These are phyloP conservation scores for Minunthozetes semirufus DNA, from an alignment of 2,888 invertebrate species.

Conservation along the genomic window DNA sequence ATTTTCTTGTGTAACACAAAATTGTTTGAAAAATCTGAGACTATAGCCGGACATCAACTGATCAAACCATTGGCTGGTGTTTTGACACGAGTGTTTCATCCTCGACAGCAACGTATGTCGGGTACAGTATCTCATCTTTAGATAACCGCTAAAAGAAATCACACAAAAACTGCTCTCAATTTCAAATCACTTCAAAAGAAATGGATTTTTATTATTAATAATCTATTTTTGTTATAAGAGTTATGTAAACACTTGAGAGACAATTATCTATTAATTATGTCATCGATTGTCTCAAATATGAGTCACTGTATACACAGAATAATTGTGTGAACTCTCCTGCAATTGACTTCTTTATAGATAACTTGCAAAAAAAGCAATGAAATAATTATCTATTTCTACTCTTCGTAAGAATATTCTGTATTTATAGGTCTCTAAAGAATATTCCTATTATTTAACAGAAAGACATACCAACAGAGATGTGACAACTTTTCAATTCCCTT, in stretches of 20 bases:
- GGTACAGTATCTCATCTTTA: constrained; percentile 1
- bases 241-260: neutral
- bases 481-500: neutral
- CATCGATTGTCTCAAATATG: too few relatives aligned
- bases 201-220: neutral
- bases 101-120: neutral
- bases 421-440: neutral
- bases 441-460: neutral
- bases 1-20: constrained; percentile 14
- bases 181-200: neutral
- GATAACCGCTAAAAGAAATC: neutral
- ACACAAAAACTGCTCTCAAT: too few relatives aligned
- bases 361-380: too few relatives aligned
- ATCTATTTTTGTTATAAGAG: neutral
- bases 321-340: too few relatives aligned
- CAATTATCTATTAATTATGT: too few relatives aligned
- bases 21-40: constrained; percentile 1
- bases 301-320: too few relatives aligned
- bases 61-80: constrained; percentile 10
- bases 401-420: neutral
- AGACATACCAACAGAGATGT: constrained; percentile 19
- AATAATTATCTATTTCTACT: neutral
- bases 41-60: constrained; percentile 6
- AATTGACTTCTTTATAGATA: too few relatives aligned
- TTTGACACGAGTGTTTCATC: neutral